Evolutionary conservation across 2,113 vertebrate genomes (phyloP).

Genomic region (Agapornis roseicollis): DNA sequence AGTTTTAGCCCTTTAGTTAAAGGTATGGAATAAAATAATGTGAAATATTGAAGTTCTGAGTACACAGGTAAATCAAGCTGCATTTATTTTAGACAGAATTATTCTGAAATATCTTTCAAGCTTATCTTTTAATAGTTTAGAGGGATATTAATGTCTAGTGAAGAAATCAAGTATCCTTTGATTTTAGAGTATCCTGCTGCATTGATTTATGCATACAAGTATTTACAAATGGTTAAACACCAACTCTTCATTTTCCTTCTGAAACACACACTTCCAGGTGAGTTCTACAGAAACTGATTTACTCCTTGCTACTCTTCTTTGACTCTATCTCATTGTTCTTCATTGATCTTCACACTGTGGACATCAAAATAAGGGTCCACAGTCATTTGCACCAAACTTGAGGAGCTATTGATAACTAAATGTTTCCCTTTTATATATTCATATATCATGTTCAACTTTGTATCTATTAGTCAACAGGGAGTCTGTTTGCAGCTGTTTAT

Average conservation of each 20-base stretch:
- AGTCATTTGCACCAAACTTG: background rate
- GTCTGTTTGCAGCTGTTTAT: background rate
- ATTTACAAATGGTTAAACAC: background rate
- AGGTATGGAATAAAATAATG: background rate
- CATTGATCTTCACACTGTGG: background rate
- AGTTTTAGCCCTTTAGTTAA: background rate
- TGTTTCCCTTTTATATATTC: background rate
- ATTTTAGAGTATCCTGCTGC: background rate
- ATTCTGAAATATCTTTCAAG: background rate
- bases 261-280: background rate
- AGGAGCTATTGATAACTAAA: background rate
- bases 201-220: background rate
- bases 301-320: background rate
- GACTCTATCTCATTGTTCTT: background rate
- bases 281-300: background rate
- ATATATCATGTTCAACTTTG: background rate
- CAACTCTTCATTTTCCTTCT: background rate
- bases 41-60: background rate
- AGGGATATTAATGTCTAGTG: background rate
- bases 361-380: background rate
- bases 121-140: background rate
- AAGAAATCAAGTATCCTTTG: background rate
- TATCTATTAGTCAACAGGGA: background rate
- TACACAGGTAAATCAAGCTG: background rate
- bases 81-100: background rate